phyloP scores from a whole-genome alignment of 2,888 invertebrate genomes.

The Drosophila koepferae region DNA sequence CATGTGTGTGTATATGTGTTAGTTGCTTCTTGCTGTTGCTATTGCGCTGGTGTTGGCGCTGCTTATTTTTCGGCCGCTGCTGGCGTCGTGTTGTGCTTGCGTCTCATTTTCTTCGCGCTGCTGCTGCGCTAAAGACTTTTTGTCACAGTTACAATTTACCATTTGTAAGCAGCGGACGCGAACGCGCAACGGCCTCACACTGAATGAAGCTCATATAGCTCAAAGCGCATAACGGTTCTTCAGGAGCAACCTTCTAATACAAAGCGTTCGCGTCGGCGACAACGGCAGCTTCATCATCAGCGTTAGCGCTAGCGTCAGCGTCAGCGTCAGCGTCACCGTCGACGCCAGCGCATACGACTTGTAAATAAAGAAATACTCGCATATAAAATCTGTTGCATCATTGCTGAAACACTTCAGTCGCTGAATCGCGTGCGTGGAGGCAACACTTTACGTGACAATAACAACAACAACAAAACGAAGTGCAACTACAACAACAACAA shows the following conservation, averaged over 20 bases:
- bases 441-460: slow-evolving; percentile 68
- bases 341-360: slow-evolving; percentile 66
- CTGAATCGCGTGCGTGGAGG: slow-evolving; percentile 83
- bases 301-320: slow-evolving; percentile 33
- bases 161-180: slow-evolving; percentile 83
- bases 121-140: slow-evolving; percentile 77
- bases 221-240: slow-evolving; percentile 67
- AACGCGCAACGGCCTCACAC: slow-evolving; percentile 43
- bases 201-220: slow-evolving; percentile 46
- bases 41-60: slow-evolving; percentile 35
- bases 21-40: slow-evolving; percentile 42
- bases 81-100: slow-evolving; percentile 55
- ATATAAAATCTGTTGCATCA: slow-evolving; percentile 86
- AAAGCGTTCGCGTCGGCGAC: slow-evolving; percentile 42
- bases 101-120: slow-evolving; percentile 68
- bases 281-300: slow-evolving; percentile 19
- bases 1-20: slow-evolving; percentile 34
- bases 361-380: slow-evolving; percentile 77
- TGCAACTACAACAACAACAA: slow-evolving; percentile 36
- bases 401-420: slow-evolving; percentile 85
- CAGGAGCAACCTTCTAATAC: slow-evolving; percentile 80
- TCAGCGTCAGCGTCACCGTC: slow-evolving; percentile 39
- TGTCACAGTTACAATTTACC: slow-evolving; percentile 84
- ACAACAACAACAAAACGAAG: slow-evolving; percentile 45
- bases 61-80: slow-evolving; percentile 53